Evolutionary conservation across 2,888 invertebrate species (phyloP), one percentile per base, ranked within the genome.

Genomic region (Trissoscelio sp.): DNA sequence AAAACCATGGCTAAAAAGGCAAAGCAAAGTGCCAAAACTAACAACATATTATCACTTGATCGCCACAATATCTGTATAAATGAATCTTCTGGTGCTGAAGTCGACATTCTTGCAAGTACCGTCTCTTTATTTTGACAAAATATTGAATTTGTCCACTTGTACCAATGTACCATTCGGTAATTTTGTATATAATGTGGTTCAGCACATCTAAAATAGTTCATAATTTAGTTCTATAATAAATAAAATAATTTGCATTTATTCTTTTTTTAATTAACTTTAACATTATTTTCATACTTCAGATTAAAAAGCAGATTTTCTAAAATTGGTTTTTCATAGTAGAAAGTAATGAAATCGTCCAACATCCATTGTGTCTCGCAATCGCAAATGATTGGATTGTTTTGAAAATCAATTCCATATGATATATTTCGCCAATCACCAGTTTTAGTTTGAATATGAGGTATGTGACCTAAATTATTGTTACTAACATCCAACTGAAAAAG

Each of bases 331-430:
- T 85, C 88, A n/a, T 83, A 85, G 84, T 93, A 94, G 84, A 93
- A 88, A 0, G 93, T 93, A 42, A 94, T 85, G 37, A 94, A 88
- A 20, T 92, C 92, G 51, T 93, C 92, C 16, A 94, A 88, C 83
- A 95, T 88, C 93, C 94, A 94, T 85, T 94, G 93, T 85, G 94
- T 88, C 37, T 92, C 91, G 85, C 95, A 95, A 79, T 92, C 89
- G 86, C 95, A 95, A 79, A 92, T 90, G 93, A 94, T 94, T 0
- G 94, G 94, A 89, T 95, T 95, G 82, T 91, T 92, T 91, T 94
- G 94, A 2, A 94, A 87, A 88, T 94, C 92, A 0, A 93, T 92
- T 0, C 92, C 92, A 4, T 92, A 92, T 0, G 85, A 85, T 4
- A 92, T 85, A 0, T 88, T 83, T 0, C 34, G 20, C 82, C 79